Base-by-base conservation (phyloP, 2,797 vertebrate species). In the Sebastiscus albofasciatus region DNA sequence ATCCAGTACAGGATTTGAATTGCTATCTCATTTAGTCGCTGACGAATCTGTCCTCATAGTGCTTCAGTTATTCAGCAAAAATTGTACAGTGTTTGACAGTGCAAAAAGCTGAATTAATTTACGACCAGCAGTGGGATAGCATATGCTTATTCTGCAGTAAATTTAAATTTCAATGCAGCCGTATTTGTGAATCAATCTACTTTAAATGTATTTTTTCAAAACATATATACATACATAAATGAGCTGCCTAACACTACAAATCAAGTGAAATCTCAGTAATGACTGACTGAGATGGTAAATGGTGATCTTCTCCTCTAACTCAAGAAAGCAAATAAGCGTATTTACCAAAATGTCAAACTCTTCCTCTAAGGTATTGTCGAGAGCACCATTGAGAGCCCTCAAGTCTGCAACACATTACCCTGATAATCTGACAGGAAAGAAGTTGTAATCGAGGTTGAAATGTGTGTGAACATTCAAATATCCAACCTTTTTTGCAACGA, bases 1-100 rank as follows among this genome's bases (percentile, higher is more conserved):
- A 79, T 87, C 46, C 29, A 77, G 80, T 87, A 55, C 14, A 78
- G 29, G 26, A 72, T 78, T 39, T 80, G 18, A 85, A 84, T 59
- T 76, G 55, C 60, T 64, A 58, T 72, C 66, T 82, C 29, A 70
- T 81, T 85, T 59, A 80, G 20, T 36, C 24, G 42, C 52, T 46
- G 34, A 67, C 33, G 31, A 72, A 62, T 82, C 31, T 84, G 73
- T 16, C 9, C 74, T 59, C 66, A 16, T 10, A 31, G 61, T 54
- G 27, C 24, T 83, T 62, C 14, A 22, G 59, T 69, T 74, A 62
- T 71, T 79, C 42, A 36, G 61, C 8, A 79, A 42, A 74, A 46
- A 67, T 4, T 65, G 39, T 8, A 18, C 3, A 22, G 14, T 10
- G 24, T 29, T 26, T 31, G 36, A 73, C 34, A 52, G 11, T 6